Base-by-base conservation (phyloP, 2,888 invertebrate genomes). In the Apotomis betuletana region DNA sequence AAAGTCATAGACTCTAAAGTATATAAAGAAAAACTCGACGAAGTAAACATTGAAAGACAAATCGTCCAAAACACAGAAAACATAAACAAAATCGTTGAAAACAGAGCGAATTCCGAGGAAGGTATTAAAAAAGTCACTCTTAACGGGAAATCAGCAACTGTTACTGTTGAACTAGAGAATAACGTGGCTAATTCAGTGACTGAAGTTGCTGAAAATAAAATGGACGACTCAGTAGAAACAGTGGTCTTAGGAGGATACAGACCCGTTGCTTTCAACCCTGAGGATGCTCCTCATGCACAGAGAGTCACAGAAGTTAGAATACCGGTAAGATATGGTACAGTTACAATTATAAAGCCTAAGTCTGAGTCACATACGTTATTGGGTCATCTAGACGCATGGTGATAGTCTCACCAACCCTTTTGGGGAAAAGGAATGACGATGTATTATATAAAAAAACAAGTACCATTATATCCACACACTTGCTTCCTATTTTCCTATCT, bases 181-280 rank as follows among this genome's bases (percentile, higher is more conserved):
- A 62, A 38, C 65, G 46, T 27, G 4, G n/a, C 46, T 13, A 58
- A 67, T 55, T 49, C 59, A 49, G 8, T 58, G 36, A 36, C 52
- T 12, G 72, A 68, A 59, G 46, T 10, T 38, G 54, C 41, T n/a
- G 62, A 61, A 61, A 69, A 27, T 44, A 62, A 60, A 69, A 74
- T 59, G 60, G 62, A 9, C 36, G 71, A 51, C 27, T 52, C 64
- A 58, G 77, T 79, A 68, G 76, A 75, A 46, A 65, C 27, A 75
- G 76, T 57, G 70, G 65, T 69, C 0, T 71, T 83, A 67, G 75
- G 77, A 10, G 81, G 81, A 3, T 83, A 81, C 57, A 79, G 78
- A 69, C 79, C 81, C 0, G 80, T 83, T 0, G 76, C 78, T 12
- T 83, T 83, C 51, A 77, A 81, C 36, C 80, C 81, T 0, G 83